Evolutionary conservation across 2,113 vertebrate species (phyloP), one percentile per base, ranked within the genome.

Genomic region (Amia ocellicauda): DNA sequence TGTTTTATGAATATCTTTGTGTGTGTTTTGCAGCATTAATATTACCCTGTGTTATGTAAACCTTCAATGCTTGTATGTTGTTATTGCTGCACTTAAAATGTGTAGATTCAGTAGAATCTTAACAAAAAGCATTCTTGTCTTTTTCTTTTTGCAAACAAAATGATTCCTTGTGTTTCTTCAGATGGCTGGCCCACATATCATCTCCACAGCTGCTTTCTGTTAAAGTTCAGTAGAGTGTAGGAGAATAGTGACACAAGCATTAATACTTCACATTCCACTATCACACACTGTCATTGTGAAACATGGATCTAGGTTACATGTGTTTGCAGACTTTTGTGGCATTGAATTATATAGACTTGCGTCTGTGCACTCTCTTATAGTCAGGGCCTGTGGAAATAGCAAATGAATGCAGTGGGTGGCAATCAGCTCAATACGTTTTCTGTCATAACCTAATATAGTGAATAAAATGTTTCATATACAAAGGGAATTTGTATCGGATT

Each of bases 201-300:
- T 91, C 80, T 84, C 84, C 84, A 82, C 89, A 91, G 89, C 90
- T 92, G 89, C 83, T 90, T 91, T 90, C 84, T 88, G 88, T 93
- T 91, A 91, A 89, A 90, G 90, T 88, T 86, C 86, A 89, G 86
- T 81, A 86, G 89, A 89, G 88, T 89, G 89, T 87, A 87, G 85
- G 88, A 87, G 85, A 89, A 84, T 82, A 86, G 86, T 91, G 87
- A 89, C 88, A 91, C 87, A 83, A 86, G 88, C 86, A 86, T 89
- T 89, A 91, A 91, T 90, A 89, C 88, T 88, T 89, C 84, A 86
- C 88, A 86, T 90, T 91, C 89, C 89, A 85, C 85, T 87, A 87
- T 91, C 88, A 88, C 90, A 89, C 86, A 80, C 87, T 89, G 86
- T 88, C 87, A 87, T 84, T 82, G 86, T 87, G 90, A 89, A 89